Conservation (phyloP, 2,797 vertebrate genomes). For the Chelon auratus region DNA sequence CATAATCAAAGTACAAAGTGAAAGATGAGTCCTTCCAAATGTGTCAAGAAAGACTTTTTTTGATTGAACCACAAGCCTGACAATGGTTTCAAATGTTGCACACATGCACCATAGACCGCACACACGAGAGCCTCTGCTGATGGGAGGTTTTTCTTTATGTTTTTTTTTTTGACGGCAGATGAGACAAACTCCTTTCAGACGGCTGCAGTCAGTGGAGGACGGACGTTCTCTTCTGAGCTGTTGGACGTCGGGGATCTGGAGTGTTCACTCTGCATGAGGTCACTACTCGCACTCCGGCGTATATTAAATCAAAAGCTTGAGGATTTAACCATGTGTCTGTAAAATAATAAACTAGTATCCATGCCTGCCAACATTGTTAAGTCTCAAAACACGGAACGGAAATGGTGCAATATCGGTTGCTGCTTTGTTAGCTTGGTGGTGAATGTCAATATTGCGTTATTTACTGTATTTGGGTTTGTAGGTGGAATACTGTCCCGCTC, state of each 20-base stretch:
- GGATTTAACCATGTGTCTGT: background rate
- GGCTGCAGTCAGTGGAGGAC: slow-evolving; percentile 12
- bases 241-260: slow-evolving; percentile 90
- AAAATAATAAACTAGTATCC: too few species aligned
- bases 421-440: too few species aligned
- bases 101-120: background rate
- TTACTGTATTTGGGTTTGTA: too few species aligned
- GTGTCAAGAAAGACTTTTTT: background rate
- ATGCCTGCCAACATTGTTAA: too few species aligned
- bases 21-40: background rate
- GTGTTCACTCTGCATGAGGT: slow-evolving; percentile 95
- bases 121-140: background rate
- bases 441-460: too few species aligned
- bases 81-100: too few species aligned
- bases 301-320: background rate
- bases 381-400: too few species aligned
- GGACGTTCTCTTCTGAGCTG: slow-evolving; percentile 78
- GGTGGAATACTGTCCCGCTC: too few species aligned
- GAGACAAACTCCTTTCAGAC: slow-evolving; percentile 61
- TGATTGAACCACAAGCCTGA: too few species aligned
- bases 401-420: too few species aligned
- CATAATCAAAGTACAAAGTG: background rate
- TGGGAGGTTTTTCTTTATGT: background rate
- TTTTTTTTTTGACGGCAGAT: slow-evolving; percentile 65
- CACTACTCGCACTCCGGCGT: slow-evolving; percentile 1